phyloP scores from a whole-genome alignment of 2,888 invertebrate genomes.

The Phengaris arion region DNA sequence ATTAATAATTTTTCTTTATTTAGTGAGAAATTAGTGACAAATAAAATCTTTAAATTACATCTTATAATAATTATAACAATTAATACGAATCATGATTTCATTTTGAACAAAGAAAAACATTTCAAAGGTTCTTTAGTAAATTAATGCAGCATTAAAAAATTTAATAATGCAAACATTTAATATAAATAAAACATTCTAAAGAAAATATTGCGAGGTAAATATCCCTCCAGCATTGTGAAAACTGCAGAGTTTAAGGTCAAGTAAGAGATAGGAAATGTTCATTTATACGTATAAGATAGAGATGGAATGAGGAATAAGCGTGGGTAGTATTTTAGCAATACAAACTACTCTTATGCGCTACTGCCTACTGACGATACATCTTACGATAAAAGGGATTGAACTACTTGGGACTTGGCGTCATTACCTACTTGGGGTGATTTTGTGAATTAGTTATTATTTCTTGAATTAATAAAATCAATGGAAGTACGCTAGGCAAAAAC shows the following conservation, averaged over 20 bases:
- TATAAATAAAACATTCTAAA: slow-evolving; percentile 30
- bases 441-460: not conserved
- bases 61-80: not conserved
- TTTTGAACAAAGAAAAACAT: not conserved
- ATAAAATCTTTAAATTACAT: not conserved
- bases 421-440: no score
- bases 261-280: slow-evolving; percentile 50
- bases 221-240: slow-evolving; percentile 45
- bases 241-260: slow-evolving; percentile 69
- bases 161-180: not conserved
- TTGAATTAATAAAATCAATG: not conserved
- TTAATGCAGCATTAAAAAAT: not conserved
- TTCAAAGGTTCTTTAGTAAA: not conserved
- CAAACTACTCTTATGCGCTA: not conserved
- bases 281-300: slow-evolving; percentile 48
- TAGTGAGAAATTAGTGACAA: not conserved
- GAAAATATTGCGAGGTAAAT: slow-evolving; percentile 39
- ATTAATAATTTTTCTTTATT: not conserved
- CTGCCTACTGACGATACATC: slow-evolving; percentile 37
- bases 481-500: no score
- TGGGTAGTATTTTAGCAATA: slow-evolving; percentile 17
- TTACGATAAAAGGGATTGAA: slow-evolving; percentile 31
- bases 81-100: not conserved
- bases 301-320: slow-evolving; percentile 43
- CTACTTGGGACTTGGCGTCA: no score